phyloP scores from a whole-genome alignment of 1,140 invertebrate genomes.

The Drosophila suzukii region DNA sequence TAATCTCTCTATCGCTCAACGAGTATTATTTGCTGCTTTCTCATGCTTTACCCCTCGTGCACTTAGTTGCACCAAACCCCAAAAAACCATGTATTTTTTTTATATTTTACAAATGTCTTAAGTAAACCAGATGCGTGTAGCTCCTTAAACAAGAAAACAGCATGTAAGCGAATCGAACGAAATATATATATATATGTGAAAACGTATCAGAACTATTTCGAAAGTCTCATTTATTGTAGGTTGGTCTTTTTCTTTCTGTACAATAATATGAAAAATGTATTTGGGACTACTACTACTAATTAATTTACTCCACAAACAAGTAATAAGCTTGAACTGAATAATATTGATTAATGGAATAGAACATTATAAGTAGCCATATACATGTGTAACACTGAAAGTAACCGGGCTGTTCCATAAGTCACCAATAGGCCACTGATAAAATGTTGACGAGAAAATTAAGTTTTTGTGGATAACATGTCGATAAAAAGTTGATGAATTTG shows the following conservation, averaged over 20 bases:
- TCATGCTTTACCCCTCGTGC: slow-evolving; percentile 12
- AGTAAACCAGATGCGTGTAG: slow-evolving; percentile 8
- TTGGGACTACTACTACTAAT: too few species aligned
- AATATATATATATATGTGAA: slow-evolving; percentile 40
- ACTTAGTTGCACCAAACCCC: slow-evolving; percentile 9
- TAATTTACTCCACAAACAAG: not conserved
- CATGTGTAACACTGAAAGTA: too few species aligned
- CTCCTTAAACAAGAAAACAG: slow-evolving; percentile 16
- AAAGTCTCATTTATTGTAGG: not conserved
- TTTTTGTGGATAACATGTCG: too few species aligned
- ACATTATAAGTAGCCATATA: too few species aligned
- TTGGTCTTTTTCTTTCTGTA: not conserved
- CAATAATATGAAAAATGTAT: too few species aligned
- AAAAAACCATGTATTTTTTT: slow-evolving; percentile 23
- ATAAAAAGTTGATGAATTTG: too few species aligned
- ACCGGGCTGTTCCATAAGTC: too few species aligned
- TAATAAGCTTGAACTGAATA: too few species aligned
- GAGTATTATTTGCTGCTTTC: slow-evolving; percentile 42
- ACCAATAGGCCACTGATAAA: too few species aligned
- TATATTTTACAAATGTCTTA: slow-evolving; percentile 6
- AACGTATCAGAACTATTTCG: slow-evolving; percentile 3
- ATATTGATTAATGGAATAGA: too few species aligned
- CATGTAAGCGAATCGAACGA: slow-evolving; percentile 36
- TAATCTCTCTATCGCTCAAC: slow-evolving; percentile 28
- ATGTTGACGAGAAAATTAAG: too few species aligned